Base-by-base conservation (phyloP, 2,797 vertebrate genomes). In the Oceanodroma leucorhoa region DNA sequence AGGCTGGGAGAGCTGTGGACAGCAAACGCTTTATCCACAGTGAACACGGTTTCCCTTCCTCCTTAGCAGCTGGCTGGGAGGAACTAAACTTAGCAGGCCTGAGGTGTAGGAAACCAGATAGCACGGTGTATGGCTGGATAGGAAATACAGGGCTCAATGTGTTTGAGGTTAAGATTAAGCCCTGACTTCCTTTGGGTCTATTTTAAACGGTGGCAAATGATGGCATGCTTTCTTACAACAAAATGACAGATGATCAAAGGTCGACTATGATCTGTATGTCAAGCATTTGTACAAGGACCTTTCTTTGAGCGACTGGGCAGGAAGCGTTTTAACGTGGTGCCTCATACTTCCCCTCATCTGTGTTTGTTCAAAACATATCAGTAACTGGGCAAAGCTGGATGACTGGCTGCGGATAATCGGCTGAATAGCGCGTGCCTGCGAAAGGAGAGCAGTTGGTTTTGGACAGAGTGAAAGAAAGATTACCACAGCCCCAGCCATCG, bases 61-160 rank as follows among this genome's bases (percentile, higher is more conserved):
- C 88, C 96, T 97, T 80, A 96, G 94, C 98, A 98, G 98, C 97
- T 98, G 97, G 97, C 90, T 97, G 75, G 26, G 92, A 96, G 96
- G 91, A 96, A 97, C 98, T 98, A 98, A 98, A 98, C 97, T 98
- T 98, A 98, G 98, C 84, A 96, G 91, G 91, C 87, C 93, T 67
- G 97, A 98, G 97, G 97, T 97, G 97, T 97, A 97, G 98, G 98
- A 98, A 98, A 98, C 97, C 79, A 98, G 98, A 98, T 98, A 98
- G 98, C 93, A 78, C 76, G 71, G 96, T 95, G 96, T 96, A 55
- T 67, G 95, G 97, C 95, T 93, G 96, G 96, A 97, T 95, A 98
- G 98, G 98, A 98, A 98, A 97, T 97, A 96, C 94, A 95, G 95
- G 96, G 97, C 98, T 98, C 98, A 98, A 96, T 97, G 97, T 98